Percentiles rank a stretch among this genome's conserved stretches.
phyloP scores from a whole-genome alignment of 2,888 invertebrate genomes.

The Pyrrhosoma nymphula region DNA sequence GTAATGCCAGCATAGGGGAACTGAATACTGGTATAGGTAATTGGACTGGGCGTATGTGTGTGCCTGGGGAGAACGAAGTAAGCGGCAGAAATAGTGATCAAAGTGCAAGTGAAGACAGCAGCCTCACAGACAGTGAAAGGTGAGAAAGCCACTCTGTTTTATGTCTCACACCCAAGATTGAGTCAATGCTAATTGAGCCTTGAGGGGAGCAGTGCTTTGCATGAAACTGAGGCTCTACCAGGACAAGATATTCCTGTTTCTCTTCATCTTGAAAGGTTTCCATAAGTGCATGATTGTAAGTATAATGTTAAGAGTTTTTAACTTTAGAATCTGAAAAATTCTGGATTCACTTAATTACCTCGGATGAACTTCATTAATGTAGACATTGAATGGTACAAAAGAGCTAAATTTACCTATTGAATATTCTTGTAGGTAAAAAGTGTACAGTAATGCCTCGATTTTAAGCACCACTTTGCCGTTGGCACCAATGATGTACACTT shows the following conservation, averaged over 20 bases:
- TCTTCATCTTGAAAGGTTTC: neutral
- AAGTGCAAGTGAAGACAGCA: constrained; percentile 88
- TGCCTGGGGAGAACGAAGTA: constrained; percentile 68
- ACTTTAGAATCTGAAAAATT: neutral
- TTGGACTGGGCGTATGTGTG: constrained; percentile 34
- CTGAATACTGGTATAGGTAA: constrained; percentile 5
- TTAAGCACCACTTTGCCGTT: no score
- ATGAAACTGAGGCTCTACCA: neutral
- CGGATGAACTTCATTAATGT: no score
- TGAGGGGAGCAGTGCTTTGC: constrained; percentile 20
- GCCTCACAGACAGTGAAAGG: constrained; percentile 87
- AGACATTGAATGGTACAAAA: no score
- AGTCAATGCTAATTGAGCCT: neutral
- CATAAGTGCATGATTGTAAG: neutral
- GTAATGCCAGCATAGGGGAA: neutral
- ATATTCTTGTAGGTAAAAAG: no score
- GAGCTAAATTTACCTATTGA: no score
- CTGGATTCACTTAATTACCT: neutral
- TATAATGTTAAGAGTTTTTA: neutral
- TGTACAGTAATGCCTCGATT: no score
- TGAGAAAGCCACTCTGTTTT: constrained; percentile 63
- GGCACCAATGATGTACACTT: no score
- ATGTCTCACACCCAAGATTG: neutral
- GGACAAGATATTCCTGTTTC: neutral
- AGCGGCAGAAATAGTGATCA: constrained; percentile 79